phyloP scores from a whole-genome alignment of 2,113 vertebrate genomes.

The Cygnus buccinator region DNA sequence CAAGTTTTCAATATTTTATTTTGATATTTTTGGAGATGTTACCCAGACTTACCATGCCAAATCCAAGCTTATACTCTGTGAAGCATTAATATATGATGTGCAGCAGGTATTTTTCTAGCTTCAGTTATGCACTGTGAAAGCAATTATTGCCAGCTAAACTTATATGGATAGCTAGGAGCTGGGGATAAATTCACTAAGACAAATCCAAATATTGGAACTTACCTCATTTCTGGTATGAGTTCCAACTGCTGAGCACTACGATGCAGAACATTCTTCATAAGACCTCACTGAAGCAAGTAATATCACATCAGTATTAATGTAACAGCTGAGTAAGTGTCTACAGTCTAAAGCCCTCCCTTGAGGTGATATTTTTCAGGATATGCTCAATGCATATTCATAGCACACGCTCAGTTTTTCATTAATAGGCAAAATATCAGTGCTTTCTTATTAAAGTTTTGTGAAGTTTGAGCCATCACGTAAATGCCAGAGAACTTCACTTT shows the following conservation, averaged over 20 bases:
- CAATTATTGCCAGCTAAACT: not conserved
- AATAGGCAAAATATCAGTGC: not conserved
- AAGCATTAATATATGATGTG: not conserved
- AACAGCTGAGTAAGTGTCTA: not conserved
- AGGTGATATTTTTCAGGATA: not conserved
- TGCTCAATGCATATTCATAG: not conserved
- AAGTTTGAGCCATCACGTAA: not conserved
- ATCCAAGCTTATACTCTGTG: not conserved
- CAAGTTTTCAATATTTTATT: not conserved
- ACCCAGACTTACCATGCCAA: not conserved
- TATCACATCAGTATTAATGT: not conserved
- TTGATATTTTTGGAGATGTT: not conserved
- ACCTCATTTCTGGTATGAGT: not conserved
- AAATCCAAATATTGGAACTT: not conserved
- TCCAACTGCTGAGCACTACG: not conserved
- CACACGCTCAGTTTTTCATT: not conserved
- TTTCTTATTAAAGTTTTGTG: not conserved
- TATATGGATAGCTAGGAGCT: not conserved
- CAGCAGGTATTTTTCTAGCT: not conserved
- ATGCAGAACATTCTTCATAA: not conserved
- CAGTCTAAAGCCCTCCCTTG: not conserved
- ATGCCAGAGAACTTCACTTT: not conserved
- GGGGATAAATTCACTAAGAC: not conserved
- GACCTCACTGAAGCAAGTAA: not conserved
- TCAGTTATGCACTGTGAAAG: not conserved